These are phyloP conservation scores for Hyperoplus lanceolatus DNA, from an alignment of 2,797 vertebrate genomes.

Conservation along the genomic window DNA sequence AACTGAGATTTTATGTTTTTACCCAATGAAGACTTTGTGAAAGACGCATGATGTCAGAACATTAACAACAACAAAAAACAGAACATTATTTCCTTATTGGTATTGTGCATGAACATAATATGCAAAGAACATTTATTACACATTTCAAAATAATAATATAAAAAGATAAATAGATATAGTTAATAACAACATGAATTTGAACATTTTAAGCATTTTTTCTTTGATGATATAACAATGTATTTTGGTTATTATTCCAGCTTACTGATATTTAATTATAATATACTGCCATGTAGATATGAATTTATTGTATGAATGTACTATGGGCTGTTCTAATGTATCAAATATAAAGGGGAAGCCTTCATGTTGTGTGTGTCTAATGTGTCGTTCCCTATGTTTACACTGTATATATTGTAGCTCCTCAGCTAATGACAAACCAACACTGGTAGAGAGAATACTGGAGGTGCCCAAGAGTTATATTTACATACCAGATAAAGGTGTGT, in stretches of 20 bases:
- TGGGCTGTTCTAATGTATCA: neutral
- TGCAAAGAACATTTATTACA: neutral
- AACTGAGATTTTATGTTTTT: slow-evolving; percentile 6
- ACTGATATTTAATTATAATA: neutral
- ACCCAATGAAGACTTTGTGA: neutral
- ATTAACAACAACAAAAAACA: no score
- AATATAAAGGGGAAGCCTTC: neutral
- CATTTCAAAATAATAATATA: neutral
- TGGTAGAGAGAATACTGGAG: slow-evolving; percentile 76
- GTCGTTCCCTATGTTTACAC: neutral
- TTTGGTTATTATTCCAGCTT: no score
- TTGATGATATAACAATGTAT: no score
- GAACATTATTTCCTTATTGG: neutral
- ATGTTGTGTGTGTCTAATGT: neutral
- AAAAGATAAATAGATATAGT: no score
- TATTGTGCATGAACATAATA: neutral
- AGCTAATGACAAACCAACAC: slow-evolving; percentile 71
- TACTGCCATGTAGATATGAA: neutral
- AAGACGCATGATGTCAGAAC: neutral
- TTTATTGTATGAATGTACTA: no score
- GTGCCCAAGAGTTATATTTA: slow-evolving; percentile 87
- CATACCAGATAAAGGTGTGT: slow-evolving; percentile 88
- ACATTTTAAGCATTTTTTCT: no score
- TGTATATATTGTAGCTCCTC: slow-evolving; percentile 60
- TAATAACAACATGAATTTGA: no score